Conservation (phyloP, 2,113 vertebrate genomes). For the Jaculus jaculus region DNA sequence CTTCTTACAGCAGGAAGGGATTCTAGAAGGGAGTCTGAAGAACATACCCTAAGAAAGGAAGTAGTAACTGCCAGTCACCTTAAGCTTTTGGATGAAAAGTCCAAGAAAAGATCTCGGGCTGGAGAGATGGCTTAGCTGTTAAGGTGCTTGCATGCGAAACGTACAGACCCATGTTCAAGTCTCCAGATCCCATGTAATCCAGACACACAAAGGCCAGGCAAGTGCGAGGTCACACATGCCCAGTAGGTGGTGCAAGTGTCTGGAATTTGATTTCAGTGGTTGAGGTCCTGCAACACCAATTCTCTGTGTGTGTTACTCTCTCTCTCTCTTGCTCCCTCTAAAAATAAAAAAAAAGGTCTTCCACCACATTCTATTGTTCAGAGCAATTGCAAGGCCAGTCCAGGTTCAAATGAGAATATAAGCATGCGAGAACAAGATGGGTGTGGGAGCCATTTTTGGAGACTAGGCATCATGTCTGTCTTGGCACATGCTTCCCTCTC, state of each 20-base stretch:
- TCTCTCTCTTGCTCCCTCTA: too few relatives aligned
- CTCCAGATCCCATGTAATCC: too few relatives aligned
- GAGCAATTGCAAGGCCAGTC: neutral
- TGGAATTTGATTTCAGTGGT: too few relatives aligned
- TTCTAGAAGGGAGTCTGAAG: neutral
- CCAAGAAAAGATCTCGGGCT: neutral
- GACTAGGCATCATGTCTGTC: neutral
- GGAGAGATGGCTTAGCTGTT: too few relatives aligned
- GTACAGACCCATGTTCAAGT: too few relatives aligned
- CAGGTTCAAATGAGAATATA: neutral
- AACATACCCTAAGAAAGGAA: neutral
- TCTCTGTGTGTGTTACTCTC: too few relatives aligned
- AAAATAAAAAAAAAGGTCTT: neutral
- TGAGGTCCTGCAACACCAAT: too few relatives aligned
- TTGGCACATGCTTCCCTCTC: neutral
- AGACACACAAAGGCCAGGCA: too few relatives aligned
- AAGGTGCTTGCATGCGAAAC: too few relatives aligned
- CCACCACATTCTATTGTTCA: neutral
- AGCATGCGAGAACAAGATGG: neutral
- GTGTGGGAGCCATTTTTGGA: neutral
- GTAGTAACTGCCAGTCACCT: neutral
- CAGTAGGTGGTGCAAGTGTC: too few relatives aligned
- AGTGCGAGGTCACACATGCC: too few relatives aligned
- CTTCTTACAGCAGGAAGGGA: neutral
- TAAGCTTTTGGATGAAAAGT: neutral